Conservation (phyloP, 2,797 vertebrate species). For the Cichlasoma orientale region DNA sequence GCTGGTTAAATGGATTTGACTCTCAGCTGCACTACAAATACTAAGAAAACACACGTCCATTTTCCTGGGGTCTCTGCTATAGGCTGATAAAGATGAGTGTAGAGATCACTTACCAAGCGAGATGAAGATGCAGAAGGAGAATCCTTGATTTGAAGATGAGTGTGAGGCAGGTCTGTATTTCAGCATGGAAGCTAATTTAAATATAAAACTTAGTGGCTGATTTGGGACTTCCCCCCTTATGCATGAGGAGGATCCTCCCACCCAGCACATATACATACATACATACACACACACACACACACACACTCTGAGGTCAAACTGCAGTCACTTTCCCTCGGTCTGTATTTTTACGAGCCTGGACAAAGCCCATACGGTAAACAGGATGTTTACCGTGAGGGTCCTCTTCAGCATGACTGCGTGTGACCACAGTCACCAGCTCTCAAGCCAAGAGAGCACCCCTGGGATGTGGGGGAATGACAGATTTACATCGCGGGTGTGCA, state of each 20-base stretch:
- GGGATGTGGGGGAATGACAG: neutral
- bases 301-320: neutral
- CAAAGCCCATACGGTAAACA: neutral
- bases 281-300: neutral
- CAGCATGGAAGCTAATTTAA: slow-evolving; percentile 54
- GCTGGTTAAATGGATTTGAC: neutral
- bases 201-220: slow-evolving; percentile 15
- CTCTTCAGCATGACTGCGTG: neutral
- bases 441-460: neutral
- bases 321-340: neutral
- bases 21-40: neutral
- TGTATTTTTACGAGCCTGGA: neutral
- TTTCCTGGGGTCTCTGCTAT: rapidly evolving
- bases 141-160: slow-evolving; percentile 23
- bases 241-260: no score
- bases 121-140: neutral
- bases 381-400: neutral
- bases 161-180: slow-evolving; percentile 20
- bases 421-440: neutral
- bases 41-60: neutral
- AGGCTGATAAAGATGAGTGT: neutral
- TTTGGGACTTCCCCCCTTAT: no score
- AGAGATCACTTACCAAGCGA: slow-evolving; percentile 53
- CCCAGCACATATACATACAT: no score
- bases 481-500: neutral